Percentiles rank a stretch among this genome's conserved stretches.
Conservation (phyloP, 1,140 invertebrate species). For the Magallana gigas region DNA sequence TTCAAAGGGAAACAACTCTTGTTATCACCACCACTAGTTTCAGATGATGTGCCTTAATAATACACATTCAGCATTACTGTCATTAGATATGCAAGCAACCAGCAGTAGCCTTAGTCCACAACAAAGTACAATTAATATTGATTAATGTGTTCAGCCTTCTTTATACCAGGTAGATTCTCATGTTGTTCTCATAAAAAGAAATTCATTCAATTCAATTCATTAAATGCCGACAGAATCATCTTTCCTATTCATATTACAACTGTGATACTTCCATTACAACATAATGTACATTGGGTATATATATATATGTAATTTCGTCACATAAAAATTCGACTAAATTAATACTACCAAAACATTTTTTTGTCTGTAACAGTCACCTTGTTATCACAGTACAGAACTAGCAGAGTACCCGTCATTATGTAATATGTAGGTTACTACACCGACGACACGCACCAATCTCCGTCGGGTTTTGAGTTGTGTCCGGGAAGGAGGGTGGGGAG, state of each 20-base stretch:
- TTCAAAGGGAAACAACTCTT: constrained; percentile 22
- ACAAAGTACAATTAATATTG: background rate
- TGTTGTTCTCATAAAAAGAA: no score
- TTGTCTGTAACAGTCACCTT: background rate
- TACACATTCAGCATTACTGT: background rate
- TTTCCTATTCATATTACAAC: no score
- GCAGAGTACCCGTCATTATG: background rate
- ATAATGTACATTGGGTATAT: no score
- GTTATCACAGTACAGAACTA: background rate
- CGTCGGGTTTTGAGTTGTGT: background rate
- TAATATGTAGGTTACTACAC: background rate
- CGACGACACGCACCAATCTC: constrained; percentile 20
- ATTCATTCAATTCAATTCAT: no score
- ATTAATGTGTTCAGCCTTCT: constrained; percentile 8
- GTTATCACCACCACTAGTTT: background rate
- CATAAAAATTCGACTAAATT: no score
- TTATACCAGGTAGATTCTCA: no score
- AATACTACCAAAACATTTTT: background rate
- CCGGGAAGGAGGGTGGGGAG: background rate
- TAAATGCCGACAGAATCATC: no score
- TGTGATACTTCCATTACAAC: no score
- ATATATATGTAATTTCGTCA: no score
- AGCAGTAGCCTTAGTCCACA: background rate
- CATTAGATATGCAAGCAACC: background rate
- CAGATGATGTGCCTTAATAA: constrained; percentile 1